Evolutionary conservation across 2,888 invertebrate species (phyloP).

Genomic region (Onthophagus sagittarius): DNA sequence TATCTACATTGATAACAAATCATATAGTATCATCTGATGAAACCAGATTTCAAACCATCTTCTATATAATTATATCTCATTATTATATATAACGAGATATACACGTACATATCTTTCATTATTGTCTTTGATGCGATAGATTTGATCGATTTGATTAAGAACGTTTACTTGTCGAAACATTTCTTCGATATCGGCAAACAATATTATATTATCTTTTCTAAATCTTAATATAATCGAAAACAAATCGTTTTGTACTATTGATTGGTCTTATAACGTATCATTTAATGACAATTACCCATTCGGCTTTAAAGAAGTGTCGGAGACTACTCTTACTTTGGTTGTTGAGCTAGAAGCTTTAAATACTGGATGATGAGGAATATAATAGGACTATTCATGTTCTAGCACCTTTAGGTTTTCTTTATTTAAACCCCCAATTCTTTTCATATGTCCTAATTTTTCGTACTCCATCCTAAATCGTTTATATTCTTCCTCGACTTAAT

Average conservation of each 20-base stretch:
- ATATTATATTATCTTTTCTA: slow-evolving; percentile 15
- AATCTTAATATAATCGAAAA: too few relatives aligned
- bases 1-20: neutral
- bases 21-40: neutral
- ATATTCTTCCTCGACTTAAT: too few relatives aligned
- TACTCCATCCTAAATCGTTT: too few relatives aligned
- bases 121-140: neutral
- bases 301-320: slow-evolving; percentile 15
- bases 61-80: neutral
- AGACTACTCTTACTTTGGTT: slow-evolving; percentile 13
- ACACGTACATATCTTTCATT: slow-evolving; percentile 11
- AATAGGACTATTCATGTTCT: too few relatives aligned
- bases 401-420: too few relatives aligned
- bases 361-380: slow-evolving; percentile 18
- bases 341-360: slow-evolving; percentile 4
- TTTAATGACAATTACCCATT: too few relatives aligned
- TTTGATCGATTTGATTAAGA: neutral
- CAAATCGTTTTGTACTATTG: too few relatives aligned
- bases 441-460: too few relatives aligned
- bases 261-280: too few relatives aligned
- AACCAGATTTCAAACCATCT: neutral
- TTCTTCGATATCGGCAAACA: slow-evolving; percentile 21
- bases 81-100: slow-evolving; percentile 7
- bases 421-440: too few relatives aligned
- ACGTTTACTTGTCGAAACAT: slow-evolving; percentile 24